phyloP scores from a whole-genome alignment of 1,140 invertebrate genomes.

The Scylla paramamosain region DNA sequence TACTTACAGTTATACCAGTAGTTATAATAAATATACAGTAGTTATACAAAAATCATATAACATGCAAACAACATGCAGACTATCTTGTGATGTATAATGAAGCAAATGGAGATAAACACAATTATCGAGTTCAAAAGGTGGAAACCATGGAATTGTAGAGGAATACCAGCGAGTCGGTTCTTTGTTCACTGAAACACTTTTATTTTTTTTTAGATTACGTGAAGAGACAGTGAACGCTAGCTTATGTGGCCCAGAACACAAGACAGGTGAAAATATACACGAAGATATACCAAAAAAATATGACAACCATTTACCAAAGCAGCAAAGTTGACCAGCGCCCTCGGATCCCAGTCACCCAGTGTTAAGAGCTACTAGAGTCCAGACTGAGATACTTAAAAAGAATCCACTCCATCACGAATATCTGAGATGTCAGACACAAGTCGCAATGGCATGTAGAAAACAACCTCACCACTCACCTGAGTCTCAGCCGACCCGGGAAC shows the following conservation, averaged over 20 bases:
- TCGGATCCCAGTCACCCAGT: not conserved
- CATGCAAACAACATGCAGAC: not conserved
- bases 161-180: not conserved
- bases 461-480: slow-evolving; percentile 56
- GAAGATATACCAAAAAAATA: not conserved
- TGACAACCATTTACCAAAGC: not conserved
- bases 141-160: not conserved
- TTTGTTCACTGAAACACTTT: not conserved
- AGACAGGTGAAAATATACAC: not conserved
- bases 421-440: not conserved
- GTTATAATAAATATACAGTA: not conserved
- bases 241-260: not conserved
- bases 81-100: not conserved
- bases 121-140: not conserved
- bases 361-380: not conserved
- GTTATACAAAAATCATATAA: not conserved
- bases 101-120: not conserved
- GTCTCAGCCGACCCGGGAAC: slow-evolving; percentile 40
- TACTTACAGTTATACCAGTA: not conserved
- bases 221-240: not conserved
- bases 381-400: not conserved
- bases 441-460: not conserved
- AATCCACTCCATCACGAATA: not conserved
- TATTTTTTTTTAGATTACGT: not conserved
- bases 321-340: not conserved